phyloP scores from a whole-genome alignment of 2,113 vertebrate genomes.

The Myxocyprinus asiaticus region DNA sequence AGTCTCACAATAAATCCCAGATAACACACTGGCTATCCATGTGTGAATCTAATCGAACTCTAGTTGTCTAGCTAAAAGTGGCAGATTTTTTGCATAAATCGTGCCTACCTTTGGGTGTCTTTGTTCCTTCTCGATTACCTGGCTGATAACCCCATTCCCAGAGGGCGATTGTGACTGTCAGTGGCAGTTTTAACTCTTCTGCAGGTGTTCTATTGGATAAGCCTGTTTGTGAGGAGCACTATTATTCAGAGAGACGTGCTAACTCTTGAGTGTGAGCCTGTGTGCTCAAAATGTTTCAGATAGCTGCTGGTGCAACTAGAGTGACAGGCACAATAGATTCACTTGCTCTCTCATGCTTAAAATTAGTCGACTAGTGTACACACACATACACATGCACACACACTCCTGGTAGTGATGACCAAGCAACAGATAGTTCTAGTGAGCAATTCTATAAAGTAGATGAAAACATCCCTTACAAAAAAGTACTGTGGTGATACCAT shows the following conservation, averaged over 20 bases:
- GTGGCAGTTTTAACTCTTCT: conserved; percentile 65
- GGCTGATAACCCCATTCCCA: conserved; percentile 65
- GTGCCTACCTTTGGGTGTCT: conserved; percentile 78
- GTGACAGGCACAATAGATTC: conserved; percentile 78
- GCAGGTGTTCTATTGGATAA: conserved; percentile 66
- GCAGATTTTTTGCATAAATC: neutral
- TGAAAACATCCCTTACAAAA: neutral
- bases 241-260: conserved; percentile 71
- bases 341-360: conserved; percentile 68
- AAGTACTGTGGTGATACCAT: too few relatives aligned
- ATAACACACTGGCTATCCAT: neutral
- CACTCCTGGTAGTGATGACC: neutral
- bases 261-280: conserved; percentile 72
- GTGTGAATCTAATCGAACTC: neutral
- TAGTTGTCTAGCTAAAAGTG: neutral
- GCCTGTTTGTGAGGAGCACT: conserved; percentile 64
- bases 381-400: conserved; percentile 4
- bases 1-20: neutral
- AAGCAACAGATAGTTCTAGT: neutral
- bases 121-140: neutral
- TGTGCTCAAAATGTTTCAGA: conserved; percentile 79
- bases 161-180: conserved; percentile 68
- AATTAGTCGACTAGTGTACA: conserved; percentile 71
- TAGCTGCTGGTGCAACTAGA: conserved; percentile 79
- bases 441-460: neutral